phyloP scores from a whole-genome alignment of 2,888 invertebrate species.

The Tribolium freemani region DNA sequence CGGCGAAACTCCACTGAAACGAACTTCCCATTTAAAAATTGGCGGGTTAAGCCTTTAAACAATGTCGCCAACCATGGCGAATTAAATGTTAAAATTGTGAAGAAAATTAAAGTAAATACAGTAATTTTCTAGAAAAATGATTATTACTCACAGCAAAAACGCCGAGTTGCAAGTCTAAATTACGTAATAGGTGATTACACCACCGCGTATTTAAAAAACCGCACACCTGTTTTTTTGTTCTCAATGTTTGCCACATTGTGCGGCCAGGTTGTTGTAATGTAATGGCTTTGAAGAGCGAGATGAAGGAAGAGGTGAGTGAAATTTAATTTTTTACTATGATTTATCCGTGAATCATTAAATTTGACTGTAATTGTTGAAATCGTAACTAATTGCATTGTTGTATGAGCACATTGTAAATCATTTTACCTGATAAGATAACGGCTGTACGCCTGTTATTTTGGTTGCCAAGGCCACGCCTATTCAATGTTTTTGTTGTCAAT shows the following conservation, averaged over 20 bases:
- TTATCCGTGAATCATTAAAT: slow-evolving; percentile 22
- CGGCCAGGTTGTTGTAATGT: slow-evolving; percentile 45
- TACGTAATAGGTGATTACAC: not conserved
- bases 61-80: not conserved
- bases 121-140: not conserved
- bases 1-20: not conserved
- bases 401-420: slow-evolving; percentile 37
- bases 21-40: not conserved
- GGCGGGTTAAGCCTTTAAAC: not conserved
- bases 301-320: slow-evolving; percentile 65
- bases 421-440: slow-evolving; percentile 50
- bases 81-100: not conserved
- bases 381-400: slow-evolving; percentile 36
- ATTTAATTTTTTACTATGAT: slow-evolving; percentile 24
- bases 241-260: slow-evolving; percentile 13
- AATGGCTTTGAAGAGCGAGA: slow-evolving; percentile 64
- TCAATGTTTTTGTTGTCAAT: slow-evolving; percentile 48
- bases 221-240: slow-evolving; percentile 10
- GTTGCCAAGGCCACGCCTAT: slow-evolving; percentile 65
- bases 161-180: not conserved
- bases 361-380: slow-evolving; percentile 17
- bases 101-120: not conserved
- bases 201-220: not conserved
- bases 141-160: not conserved
- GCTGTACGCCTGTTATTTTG: slow-evolving; percentile 45